Evolutionary conservation across 92 coral and sea anemone genomes (phyloP).

Genomic region (Zoanthus sociatus): DNA sequence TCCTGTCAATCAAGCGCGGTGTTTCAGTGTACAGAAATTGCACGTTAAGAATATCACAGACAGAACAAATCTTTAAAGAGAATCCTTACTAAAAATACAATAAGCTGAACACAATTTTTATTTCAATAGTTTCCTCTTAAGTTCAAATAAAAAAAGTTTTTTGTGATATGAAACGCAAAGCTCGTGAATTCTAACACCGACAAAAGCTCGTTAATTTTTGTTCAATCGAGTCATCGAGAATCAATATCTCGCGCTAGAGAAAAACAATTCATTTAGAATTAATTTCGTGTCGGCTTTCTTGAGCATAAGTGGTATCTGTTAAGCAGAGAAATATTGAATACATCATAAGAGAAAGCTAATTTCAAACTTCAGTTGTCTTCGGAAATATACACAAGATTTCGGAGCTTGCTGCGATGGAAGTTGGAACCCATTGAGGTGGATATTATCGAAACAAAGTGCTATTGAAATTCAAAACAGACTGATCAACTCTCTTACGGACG

Average conservation of each 20-base stretch:
- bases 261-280: conserved; percentile 47
- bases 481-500: conserved; percentile 39
- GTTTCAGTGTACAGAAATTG: conserved; percentile 11
- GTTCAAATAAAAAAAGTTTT: conserved; percentile 15
- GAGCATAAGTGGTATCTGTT: conserved; percentile 26
- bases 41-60: conserved; percentile 41
- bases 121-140: conserved; percentile 36
- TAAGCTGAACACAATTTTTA: not conserved
- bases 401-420: conserved; percentile 28
- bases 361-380: not conserved
- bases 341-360: conserved; percentile 22
- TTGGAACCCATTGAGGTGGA: conserved; percentile 29
- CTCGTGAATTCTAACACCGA: conserved; percentile 43
- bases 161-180: not conserved
- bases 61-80: conserved; percentile 10
- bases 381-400: conserved; percentile 5
- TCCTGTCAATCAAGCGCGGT: conserved; percentile 35
- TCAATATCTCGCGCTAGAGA: conserved; percentile 47
- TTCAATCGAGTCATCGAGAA: conserved; percentile 45
- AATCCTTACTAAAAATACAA: conserved; percentile 22
- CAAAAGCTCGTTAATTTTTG: conserved; percentile 43
- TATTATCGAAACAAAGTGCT: conserved; percentile 45
- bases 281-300: conserved; percentile 42
- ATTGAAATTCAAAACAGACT: conserved; percentile 34
- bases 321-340: not conserved